Evolutionary conservation across 1,140 invertebrate genomes (phyloP), one percentile per base, ranked within the genome.

Genomic region (Aleiodes sp.): DNA sequence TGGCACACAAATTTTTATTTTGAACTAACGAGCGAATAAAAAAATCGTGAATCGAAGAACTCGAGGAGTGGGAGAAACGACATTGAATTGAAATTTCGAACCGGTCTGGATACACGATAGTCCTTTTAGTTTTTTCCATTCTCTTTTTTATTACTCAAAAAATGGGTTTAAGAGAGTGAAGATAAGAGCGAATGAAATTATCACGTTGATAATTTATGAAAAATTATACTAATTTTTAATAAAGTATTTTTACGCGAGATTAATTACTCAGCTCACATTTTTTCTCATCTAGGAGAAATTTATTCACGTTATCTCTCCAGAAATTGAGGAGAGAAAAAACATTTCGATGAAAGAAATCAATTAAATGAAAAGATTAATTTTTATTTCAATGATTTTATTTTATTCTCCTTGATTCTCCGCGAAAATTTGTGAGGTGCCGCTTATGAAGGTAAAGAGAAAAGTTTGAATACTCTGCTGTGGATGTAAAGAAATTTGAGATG

Each of bases 81-180:
- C 35, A 68, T 68, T 57, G 46, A 60, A 68, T 68, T 68, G 65
- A 68, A 68, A 60, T 61, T 68, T 41, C 35, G 24, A 68, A 68
- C 65, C 65, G 65, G 65, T 68, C 56, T 67, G 39, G 39, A 43
- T 43, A 43, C 33, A 26, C 37, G 21, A 64, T 46, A 26, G 21
- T 33, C 26, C 26, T 33, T 29, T 43, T 10, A 16, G 14, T 43
- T 16, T 4, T 16, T 43, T 43, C 12, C 3, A n/a, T 39, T 39
- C 9, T 12, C 14, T 39, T 39, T n/a, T 39, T 16, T 12, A 43
- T 35, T 35, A 6, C 10, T 4, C 31, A n/a, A n/a, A n/a, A n/a
- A n/a, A n/a, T n/a, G 31, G 4, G 31, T 10, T 35, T 35, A 10
- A 10, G 31, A 10, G 31, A 35, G 31, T 6, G 10, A 35, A 10